Evolutionary conservation across 2,797 vertebrate species (phyloP).

Genomic region (Crypturellus tataupa): DNA sequence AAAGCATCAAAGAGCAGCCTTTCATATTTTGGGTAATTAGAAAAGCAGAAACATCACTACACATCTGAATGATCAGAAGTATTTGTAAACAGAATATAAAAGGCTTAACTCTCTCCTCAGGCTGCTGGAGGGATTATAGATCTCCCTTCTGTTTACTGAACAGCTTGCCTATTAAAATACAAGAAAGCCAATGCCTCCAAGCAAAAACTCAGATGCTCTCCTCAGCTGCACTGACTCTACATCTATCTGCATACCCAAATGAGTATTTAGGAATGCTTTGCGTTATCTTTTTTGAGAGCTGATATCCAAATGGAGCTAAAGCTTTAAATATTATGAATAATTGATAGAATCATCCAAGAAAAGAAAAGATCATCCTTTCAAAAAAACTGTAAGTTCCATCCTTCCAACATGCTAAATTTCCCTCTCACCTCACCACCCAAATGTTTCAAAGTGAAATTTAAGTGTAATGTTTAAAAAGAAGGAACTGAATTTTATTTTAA

Average conservation of each 20-base stretch:
- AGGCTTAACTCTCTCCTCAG: neutral
- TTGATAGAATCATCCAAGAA: neutral
- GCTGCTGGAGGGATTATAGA: neutral
- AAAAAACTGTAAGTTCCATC: neutral
- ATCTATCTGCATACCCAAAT: neutral
- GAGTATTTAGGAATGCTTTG: slow-evolving; percentile 4
- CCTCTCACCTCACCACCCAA: neutral
- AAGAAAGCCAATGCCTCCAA: neutral
- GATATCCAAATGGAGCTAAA: neutral
- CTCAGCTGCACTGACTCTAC: neutral
- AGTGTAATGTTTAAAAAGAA: neutral
- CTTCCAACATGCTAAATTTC: neutral
- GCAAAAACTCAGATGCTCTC: neutral
- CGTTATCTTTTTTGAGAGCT: neutral
- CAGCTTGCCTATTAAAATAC: neutral
- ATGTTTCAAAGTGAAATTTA: neutral
- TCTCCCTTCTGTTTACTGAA: slow-evolving; percentile 8
- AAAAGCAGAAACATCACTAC: neutral
- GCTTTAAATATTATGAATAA: neutral
- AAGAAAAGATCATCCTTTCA: neutral
- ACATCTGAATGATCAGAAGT: neutral
- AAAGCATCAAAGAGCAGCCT: neutral
- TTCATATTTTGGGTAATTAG: neutral
- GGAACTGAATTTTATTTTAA: neutral
- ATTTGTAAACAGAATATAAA: neutral